These are phyloP conservation scores for Yponomeuta cagnagella DNA, from an alignment of 2,888 invertebrate genomes.

Conservation along the genomic window DNA sequence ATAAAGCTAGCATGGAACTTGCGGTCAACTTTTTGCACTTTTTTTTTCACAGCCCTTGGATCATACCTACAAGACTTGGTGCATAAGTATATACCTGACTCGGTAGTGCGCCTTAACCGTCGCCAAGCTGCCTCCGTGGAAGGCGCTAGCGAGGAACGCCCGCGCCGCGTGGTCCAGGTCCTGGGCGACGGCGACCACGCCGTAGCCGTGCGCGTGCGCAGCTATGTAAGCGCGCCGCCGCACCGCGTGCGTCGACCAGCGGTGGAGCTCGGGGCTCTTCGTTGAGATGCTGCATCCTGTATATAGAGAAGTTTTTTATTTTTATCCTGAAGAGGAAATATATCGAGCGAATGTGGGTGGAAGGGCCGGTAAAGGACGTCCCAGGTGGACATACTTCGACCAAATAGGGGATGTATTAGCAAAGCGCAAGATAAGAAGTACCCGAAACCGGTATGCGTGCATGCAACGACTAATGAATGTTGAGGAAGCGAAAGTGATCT, in stretches of 20 bases:
- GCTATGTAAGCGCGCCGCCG: constrained; percentile 85
- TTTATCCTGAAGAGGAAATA: constrained; percentile 19
- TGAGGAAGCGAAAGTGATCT: no score
- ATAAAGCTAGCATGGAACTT: no score
- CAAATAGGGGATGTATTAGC: no score
- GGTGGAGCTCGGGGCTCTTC: constrained; percentile 41
- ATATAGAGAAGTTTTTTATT: no score
- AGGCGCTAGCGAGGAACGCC: constrained; percentile 86
- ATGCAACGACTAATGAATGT: no score
- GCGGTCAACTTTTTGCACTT: no score
- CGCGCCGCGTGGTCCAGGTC: constrained; percentile 89
- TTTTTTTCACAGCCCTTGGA: no score
- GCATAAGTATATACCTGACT: constrained; percentile 72
- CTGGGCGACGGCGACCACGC: constrained; percentile 92
- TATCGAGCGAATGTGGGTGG: no score
- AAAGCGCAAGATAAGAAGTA: no score
- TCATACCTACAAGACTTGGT: neutral
- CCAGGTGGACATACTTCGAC: no score
- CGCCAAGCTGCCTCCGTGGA: constrained; percentile 86
- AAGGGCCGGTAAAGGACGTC: no score
- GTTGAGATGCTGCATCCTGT: constrained; percentile 20
- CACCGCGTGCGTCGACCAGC: constrained; percentile 83
- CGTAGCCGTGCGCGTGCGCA: constrained; percentile 85
- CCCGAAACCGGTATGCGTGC: no score
- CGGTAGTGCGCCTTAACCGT: constrained; percentile 89